These are phyloP conservation scores for Seira sanloemensis DNA, from an alignment of 2,888 invertebrate genomes.

Conservation along the genomic window DNA sequence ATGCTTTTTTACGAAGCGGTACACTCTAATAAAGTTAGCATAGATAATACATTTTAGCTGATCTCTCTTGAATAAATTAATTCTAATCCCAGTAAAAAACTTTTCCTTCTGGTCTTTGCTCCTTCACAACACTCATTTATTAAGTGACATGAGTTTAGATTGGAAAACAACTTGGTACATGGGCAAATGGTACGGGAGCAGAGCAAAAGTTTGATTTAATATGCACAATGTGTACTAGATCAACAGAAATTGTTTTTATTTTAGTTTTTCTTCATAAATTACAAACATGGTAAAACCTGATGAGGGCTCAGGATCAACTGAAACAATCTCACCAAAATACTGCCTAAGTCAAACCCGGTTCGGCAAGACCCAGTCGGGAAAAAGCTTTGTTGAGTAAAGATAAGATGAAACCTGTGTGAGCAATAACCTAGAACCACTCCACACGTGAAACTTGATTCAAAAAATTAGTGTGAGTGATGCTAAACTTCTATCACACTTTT, in stretches of 20 bases:
- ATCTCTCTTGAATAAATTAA: neutral
- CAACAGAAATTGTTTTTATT: neutral
- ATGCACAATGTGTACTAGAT: neutral
- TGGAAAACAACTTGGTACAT: neutral
- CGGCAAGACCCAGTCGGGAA: neutral
- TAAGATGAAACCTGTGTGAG: slow-evolving; percentile 1
- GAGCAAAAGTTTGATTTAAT: neutral
- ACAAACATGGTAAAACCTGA: neutral
- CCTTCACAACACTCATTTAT: slow-evolving; percentile 6
- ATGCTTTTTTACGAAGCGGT: too few relatives aligned
- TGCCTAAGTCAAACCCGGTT: neutral
- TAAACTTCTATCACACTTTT: neutral
- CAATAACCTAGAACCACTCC: neutral
- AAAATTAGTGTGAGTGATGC: neutral
- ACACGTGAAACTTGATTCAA: slow-evolving; percentile 6
- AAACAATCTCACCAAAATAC: neutral
- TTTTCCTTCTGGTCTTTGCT: neutral
- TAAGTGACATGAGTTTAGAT: neutral
- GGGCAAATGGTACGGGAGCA: neutral
- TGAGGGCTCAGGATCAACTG: neutral
- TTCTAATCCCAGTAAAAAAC: neutral
- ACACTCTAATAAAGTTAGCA: neutral
- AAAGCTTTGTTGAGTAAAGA: neutral
- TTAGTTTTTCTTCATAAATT: neutral
- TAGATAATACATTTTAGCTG: neutral